phyloP scores from a whole-genome alignment of 2,113 vertebrate species.

The Phaethornis superciliosus region DNA sequence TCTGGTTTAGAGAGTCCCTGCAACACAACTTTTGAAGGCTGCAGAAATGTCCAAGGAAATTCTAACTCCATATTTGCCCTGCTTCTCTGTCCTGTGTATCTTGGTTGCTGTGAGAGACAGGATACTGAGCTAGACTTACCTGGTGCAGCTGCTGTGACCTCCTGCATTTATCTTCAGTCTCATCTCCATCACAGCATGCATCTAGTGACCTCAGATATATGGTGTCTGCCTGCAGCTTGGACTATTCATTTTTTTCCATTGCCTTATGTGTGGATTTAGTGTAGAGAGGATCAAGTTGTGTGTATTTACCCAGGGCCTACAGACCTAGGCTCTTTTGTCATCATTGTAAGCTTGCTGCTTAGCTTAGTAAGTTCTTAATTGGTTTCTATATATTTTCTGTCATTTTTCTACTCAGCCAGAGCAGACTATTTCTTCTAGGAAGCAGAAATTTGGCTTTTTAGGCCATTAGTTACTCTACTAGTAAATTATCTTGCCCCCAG shows the following conservation, averaged over 20 bases:
- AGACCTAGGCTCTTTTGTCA: neutral
- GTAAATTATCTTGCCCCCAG: constrained; percentile 7
- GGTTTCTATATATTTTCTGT: constrained; percentile 4
- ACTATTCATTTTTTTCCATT: neutral
- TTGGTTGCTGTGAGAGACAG: neutral
- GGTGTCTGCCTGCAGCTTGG: neutral
- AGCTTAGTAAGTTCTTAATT: constrained; percentile 17
- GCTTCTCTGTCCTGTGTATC: neutral
- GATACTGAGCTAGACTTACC: neutral
- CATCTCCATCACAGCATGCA: neutral
- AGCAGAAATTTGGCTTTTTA: constrained; percentile 6
- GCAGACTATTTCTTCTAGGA: neutral
- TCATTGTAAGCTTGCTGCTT: neutral
- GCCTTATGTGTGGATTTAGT: neutral
- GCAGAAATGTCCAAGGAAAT: neutral
- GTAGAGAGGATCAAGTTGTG: neutral
- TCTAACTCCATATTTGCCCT: neutral
- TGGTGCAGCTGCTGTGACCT: neutral
- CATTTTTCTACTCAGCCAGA: constrained; percentile 11
- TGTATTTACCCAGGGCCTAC: neutral
- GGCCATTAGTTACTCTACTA: neutral
- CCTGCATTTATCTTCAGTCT: neutral
- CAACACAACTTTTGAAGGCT: neutral
- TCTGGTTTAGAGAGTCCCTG: neutral
- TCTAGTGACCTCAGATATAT: neutral